Conservation (phyloP, 2,797 vertebrate genomes). For the Pteropus rufus region DNA sequence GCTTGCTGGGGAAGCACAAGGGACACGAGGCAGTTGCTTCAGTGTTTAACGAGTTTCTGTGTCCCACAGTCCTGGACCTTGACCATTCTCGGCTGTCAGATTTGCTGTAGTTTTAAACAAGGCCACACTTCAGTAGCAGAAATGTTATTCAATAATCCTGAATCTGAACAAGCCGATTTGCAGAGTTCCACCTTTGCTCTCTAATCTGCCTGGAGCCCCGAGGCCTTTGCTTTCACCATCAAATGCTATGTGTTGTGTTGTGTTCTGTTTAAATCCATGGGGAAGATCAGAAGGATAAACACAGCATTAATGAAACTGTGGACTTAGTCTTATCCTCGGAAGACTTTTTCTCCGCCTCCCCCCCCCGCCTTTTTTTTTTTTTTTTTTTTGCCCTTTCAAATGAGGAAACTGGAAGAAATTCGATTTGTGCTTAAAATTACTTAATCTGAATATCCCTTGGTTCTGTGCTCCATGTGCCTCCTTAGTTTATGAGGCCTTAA, state of each 20-base stretch:
- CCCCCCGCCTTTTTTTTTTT: too few relatives aligned
- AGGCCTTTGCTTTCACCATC: neutral
- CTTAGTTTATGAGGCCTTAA: neutral
- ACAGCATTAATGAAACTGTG: neutral
- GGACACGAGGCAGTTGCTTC: neutral
- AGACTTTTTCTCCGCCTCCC: neutral
- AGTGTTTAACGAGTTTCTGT: slow-evolving; percentile 50
- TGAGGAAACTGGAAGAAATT: neutral
- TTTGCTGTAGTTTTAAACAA: slow-evolving; percentile 19
- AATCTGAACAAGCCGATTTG: neutral
- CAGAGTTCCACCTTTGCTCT: neutral
- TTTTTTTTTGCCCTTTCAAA: neutral
- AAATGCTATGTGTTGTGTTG: neutral
- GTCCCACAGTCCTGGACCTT: neutral
- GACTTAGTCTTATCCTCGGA: neutral
- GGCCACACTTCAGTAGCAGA: neutral
- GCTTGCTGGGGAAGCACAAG: neutral
- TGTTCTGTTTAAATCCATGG: neutral
- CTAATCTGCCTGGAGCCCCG: neutral
- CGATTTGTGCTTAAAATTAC: neutral
- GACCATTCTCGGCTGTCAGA: slow-evolving; percentile 3
- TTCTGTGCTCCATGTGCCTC: neutral
- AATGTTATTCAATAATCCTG: neutral
- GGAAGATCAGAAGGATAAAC: slow-evolving; percentile 17
- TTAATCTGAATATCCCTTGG: neutral